Conservation (phyloP, 2,888 invertebrate species). For the Coenonympha glycerion region DNA sequence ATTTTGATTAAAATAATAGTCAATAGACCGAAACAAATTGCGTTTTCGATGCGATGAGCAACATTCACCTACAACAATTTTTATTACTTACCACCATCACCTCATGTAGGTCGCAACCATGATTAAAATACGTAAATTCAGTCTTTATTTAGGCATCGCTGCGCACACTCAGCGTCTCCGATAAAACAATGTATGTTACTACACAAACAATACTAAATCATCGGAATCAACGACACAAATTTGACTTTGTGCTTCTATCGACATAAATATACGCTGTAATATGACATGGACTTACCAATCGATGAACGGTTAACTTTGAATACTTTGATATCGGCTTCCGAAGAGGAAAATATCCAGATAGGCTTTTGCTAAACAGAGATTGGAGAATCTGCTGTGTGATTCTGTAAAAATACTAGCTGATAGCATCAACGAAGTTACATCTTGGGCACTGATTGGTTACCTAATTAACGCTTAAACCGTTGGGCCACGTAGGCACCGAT, state of each 20-base stretch:
- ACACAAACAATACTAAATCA: slow-evolving; percentile 30
- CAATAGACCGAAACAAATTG: slow-evolving; percentile 68
- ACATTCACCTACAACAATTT: slow-evolving; percentile 41
- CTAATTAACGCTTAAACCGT: no score
- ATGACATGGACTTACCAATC: slow-evolving; percentile 39
- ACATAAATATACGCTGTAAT: slow-evolving; percentile 41
- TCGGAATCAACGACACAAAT: slow-evolving; percentile 34
- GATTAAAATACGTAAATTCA: slow-evolving; percentile 63
- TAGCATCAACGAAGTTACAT: no score
- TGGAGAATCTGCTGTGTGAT: no score
- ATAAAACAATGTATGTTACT: slow-evolving; percentile 44
- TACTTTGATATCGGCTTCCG: no score
- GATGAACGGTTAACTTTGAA: slow-evolving; percentile 29
- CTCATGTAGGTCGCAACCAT: slow-evolving; percentile 37
- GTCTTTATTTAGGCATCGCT: slow-evolving; percentile 68
- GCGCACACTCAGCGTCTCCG: slow-evolving; percentile 35
- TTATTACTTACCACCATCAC: slow-evolving; percentile 29
- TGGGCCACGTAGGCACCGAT: no score
- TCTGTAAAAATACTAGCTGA: no score
- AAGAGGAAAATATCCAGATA: no score
- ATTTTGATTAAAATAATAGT: slow-evolving; percentile 52
- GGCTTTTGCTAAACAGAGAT: no score
- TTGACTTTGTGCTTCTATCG: slow-evolving; percentile 49
- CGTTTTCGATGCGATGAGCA: slow-evolving; percentile 59
- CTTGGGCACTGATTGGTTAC: no score